Evolutionary conservation across 2,113 vertebrate species (phyloP).

Genomic region (Labeo rohita): DNA sequence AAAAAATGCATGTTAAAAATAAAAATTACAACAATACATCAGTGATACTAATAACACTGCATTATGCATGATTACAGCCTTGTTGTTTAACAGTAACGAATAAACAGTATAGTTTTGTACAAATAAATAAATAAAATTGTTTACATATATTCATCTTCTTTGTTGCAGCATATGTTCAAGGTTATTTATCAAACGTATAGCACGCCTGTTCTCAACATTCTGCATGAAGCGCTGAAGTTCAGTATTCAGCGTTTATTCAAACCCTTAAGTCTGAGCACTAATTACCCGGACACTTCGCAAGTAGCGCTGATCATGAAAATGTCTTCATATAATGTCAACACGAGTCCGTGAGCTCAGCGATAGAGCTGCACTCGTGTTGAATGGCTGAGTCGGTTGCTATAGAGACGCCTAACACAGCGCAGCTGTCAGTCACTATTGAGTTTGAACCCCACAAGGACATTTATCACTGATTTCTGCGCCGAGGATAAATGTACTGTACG

Average conservation of each 20-base stretch:
- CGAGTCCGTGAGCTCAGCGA: not conserved
- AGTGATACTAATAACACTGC: no score
- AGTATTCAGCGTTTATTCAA: not conserved
- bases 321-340: not conserved
- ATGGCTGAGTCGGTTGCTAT: not conserved
- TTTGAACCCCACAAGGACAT: not conserved
- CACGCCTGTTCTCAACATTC: not conserved
- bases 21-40: no score
- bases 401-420: not conserved
- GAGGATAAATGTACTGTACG: not conserved
- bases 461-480: not conserved
- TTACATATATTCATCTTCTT: no score
- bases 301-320: not conserved
- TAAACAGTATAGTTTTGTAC: no score
- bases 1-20: no score
- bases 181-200: not conserved
- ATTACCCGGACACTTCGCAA: not conserved
- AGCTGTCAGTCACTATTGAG: conserved; percentile 1
- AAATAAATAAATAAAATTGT: no score
- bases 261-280: not conserved
- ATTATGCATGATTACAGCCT: no score
- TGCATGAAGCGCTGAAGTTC: not conserved
- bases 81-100: no score
- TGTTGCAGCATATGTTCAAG: not conserved
- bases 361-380: not conserved